Evolutionary conservation across 2,888 invertebrate genomes (phyloP), one percentile per base, ranked within the genome.

Genomic region (Diadromus collaris): DNA sequence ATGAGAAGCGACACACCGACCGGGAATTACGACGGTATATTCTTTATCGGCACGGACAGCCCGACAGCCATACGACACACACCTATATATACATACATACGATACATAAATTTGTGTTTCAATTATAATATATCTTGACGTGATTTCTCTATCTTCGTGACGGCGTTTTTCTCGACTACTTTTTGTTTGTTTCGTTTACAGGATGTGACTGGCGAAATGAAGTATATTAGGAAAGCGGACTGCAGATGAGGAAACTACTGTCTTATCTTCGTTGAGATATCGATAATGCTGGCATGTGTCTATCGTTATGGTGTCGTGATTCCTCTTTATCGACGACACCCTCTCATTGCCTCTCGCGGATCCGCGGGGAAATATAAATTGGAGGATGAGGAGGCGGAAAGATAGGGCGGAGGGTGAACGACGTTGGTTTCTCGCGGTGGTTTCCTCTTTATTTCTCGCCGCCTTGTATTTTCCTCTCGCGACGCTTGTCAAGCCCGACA

Each of bases 1-100:
- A 79, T 76, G 69, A 79, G 73, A 76, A 76, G 65, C 76, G 79
- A 79, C 79, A 79, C 79, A 69, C 46, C 60, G 21, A 32, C 10
- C 68, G 58, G 46, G 79, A 60, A 69, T 65, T 61, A 67, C 73
- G 72, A 56, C 73, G 73, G 76, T 76, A 65, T 41, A 60, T 48
- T 61, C 69, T 72, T 76, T 70, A 79, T 76, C 73, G 51, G 60
- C 46, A 61, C 48, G 24, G 73, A 68, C 77, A 63, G 60, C 27
- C 60, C 19, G 51, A 64, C 63, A 69, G 60, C 64, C 56, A 38
- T 46, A 46, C 54, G 60, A 48, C 16, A 27, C 38, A 27, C 34
- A 56, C 24, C 21, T 56, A 13, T 48, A 48, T 29, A 38, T 24
- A 0, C 48, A 44, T 2, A 41, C 5, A 10, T 65, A 21, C 10